Evolutionary conservation across 2,113 vertebrate genomes (phyloP), one percentile per base, ranked within the genome.

Genomic region (Rhinoptilus africanus): DNA sequence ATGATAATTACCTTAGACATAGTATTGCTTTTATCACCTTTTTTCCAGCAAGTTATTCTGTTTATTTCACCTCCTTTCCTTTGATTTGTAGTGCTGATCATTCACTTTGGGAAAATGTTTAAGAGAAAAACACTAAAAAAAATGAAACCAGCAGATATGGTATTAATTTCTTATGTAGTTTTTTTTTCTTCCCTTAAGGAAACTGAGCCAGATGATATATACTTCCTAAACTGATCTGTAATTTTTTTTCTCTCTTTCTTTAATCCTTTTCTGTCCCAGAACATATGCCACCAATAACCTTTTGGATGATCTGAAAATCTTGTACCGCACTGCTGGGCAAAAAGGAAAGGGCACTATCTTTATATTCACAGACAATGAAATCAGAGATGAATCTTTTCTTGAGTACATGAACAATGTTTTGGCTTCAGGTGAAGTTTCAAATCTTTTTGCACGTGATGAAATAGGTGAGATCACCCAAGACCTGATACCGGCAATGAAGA

Each of bases 341-440:
- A 96, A 98, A 92, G 98, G 98, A 35, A 97, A 95, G 85, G 98
- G 98, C 28, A 91, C 99, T 93, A 98, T 98, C 19, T 99, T 99
- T 80, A 97, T 99, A 92, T 98, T 99, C 95, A 99, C 98, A 0
- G 98, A 99, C 96, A 99, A 98, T 47, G 98, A 99, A 97, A 98
- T 99, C 63, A 99, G 98, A 91, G 98, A 99, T 6, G 98, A 99
- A 81, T 96, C 98, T 30, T 99, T 99, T 96, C 96, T 99, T 94
- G 98, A 99, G 72, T 99, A 99, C 72, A 97, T 99, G 98, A 99
- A 99, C 97, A 99, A 98, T 66, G 98, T 99, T 67, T 94, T 99
- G 97, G 95, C 98, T 47, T 99, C 98, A 20, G 98, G 98, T 4
- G 99, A 99, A 91, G 97, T 99, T 11, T 98, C 99, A 43, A 98